Conservation (phyloP, 1,140 invertebrate genomes). For the Dolichoris vasculosae region DNA sequence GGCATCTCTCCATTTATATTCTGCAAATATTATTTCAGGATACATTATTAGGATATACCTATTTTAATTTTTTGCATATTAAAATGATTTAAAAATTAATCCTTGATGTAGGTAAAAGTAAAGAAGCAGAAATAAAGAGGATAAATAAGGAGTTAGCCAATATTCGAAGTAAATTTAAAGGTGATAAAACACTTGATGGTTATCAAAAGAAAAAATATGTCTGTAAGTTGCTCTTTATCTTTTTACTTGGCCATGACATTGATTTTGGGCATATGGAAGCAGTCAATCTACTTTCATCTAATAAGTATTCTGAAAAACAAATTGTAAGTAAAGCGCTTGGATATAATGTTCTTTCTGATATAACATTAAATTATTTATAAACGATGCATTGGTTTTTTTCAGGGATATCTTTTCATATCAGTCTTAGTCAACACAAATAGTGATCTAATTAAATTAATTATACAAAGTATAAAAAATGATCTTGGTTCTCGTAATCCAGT, state of each 20-base stretch:
- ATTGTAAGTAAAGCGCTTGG: conserved; percentile 86
- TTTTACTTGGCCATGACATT: conserved; percentile 99
- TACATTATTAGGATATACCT: conserved; percentile 25
- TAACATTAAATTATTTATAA: conserved; percentile 20
- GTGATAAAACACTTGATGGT: conserved; percentile 99
- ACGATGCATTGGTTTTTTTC: conserved; percentile 66
- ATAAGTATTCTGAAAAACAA: conserved; percentile 99
- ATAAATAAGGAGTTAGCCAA: conserved; percentile 99
- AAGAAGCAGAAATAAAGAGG: conserved; percentile 99
- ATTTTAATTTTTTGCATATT: conserved; percentile 30
- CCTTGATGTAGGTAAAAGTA: conserved; percentile 91
- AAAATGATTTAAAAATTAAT: conserved; percentile 52
- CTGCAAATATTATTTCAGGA: conserved; percentile 16
- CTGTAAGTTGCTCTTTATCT: conserved; percentile 99
- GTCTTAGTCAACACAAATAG: conserved; percentile 99
- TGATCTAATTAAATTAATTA: conserved; percentile 99
- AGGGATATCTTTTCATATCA: conserved; percentile 99
- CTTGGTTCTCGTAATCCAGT: conserved; percentile 97
- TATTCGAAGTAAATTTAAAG: conserved; percentile 99
- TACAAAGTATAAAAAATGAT: conserved; percentile 99
- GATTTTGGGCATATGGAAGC: conserved; percentile 99
- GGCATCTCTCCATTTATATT: conserved; percentile 61
- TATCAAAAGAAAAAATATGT: conserved; percentile 99
- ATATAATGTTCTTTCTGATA: not conserved
- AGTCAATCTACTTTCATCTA: conserved; percentile 99